Evolutionary conservation across 2,888 invertebrate species (phyloP).

Genomic region (Entomobrya multifasciata): DNA sequence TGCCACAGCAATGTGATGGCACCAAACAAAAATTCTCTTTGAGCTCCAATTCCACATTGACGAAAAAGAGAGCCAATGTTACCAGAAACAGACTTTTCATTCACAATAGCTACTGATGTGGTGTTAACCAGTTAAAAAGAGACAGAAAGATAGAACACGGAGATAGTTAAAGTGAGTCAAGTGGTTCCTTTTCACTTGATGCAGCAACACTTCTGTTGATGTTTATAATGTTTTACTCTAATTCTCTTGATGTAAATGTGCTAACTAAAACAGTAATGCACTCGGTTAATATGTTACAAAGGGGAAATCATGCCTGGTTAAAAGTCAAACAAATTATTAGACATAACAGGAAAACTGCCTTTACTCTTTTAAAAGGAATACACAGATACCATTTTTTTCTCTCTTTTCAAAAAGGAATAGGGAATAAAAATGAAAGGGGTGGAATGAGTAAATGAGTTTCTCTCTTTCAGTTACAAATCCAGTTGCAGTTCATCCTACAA

Average conservation of each 20-base stretch:
- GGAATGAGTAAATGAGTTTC: not conserved
- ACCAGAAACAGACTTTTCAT: not conserved
- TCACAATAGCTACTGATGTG: not conserved
- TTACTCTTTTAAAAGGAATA: too few species aligned
- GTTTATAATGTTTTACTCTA: slow-evolving; percentile 41
- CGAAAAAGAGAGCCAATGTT: not conserved
- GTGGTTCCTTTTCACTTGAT: slow-evolving; percentile 41
- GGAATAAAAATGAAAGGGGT: not conserved
- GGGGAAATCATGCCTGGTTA: slow-evolving; percentile 26
- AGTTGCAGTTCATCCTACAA: slow-evolving; percentile 1
- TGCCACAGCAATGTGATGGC: not conserved
- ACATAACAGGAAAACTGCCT: not conserved
- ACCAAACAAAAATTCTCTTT: slow-evolving; percentile 3
- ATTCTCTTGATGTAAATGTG: slow-evolving; percentile 26
- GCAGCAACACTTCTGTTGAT: not conserved
- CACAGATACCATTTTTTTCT: not conserved
- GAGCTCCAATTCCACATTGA: not conserved
- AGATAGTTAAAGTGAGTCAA: slow-evolving; percentile 17
- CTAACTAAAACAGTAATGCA: slow-evolving; percentile 8
- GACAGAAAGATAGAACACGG: not conserved
- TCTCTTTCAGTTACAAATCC: not conserved
- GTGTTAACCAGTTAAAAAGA: slow-evolving; percentile 29
- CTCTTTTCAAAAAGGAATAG: not conserved
- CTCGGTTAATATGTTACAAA: slow-evolving; percentile 14
- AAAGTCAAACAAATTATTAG: too few species aligned